phyloP scores from a whole-genome alignment of 2,888 invertebrate genomes.

The Calliopum simillimum region DNA sequence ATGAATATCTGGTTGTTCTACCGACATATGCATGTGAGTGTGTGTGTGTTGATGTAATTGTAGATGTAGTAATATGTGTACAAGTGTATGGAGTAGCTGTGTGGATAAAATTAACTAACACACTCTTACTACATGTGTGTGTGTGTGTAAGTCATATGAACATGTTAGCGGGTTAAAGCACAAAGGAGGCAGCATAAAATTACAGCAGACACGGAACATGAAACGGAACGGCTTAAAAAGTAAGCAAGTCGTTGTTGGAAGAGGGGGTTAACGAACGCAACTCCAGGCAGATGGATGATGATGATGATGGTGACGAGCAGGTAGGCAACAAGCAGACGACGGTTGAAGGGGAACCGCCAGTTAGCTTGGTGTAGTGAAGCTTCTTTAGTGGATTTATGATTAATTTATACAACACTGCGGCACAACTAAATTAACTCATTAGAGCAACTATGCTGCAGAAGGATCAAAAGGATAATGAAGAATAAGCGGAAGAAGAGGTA shows the following conservation, averaged over 20 bases:
- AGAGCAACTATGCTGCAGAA: conserved; percentile 45
- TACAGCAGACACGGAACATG: conserved; percentile 34
- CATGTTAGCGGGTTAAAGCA: background rate
- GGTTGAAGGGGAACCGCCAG: background rate
- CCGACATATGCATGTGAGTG: background rate
- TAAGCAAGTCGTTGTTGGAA: conserved; percentile 13
- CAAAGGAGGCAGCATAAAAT: conserved; percentile 40
- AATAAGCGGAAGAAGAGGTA: too few relatives aligned
- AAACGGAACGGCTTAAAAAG: conserved; percentile 34
- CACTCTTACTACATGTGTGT: background rate
- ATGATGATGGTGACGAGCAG: background rate
- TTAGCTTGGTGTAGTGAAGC: background rate
- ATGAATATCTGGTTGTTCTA: conserved; percentile 38
- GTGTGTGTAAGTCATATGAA: background rate
- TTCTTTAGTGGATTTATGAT: conserved; percentile 54
- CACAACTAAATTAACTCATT: conserved; percentile 65
- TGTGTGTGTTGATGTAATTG: background rate
- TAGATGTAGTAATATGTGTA: too few relatives aligned
- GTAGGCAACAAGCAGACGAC: background rate
- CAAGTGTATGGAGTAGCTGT: too few relatives aligned
- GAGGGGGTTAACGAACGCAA: background rate
- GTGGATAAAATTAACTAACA: too few relatives aligned
- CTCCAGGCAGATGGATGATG: background rate
- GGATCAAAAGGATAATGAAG: conserved; percentile 20
- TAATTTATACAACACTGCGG: conserved; percentile 55